A percentile compares a stretch with the other conserved stretches of the same genome.
phyloP scores from a whole-genome alignment of 2,113 vertebrate species.

The Megaceryle torquata region DNA sequence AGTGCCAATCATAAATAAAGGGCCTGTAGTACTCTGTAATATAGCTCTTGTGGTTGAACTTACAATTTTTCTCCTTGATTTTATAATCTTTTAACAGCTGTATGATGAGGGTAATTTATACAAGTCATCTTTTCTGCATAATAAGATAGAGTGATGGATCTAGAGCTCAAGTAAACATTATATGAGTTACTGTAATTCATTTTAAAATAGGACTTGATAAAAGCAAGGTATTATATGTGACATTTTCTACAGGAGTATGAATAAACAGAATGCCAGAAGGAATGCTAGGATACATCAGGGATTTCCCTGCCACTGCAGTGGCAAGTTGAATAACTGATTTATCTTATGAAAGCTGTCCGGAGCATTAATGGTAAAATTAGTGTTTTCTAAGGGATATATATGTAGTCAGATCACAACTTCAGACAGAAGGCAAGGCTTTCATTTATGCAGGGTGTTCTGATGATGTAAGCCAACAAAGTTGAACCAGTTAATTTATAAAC shows the following conservation, averaged over 20 bases:
- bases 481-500: not conserved
- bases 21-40: not conserved
- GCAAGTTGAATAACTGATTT: not conserved
- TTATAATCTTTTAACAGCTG: not conserved
- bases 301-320: not conserved
- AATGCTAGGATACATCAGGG: not conserved
- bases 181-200: not conserved
- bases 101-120: slow-evolving; percentile 20
- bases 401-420: not conserved
- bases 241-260: slow-evolving; percentile 14
- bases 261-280: slow-evolving; percentile 9
- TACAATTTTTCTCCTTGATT: not conserved
- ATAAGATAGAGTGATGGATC: not conserved
- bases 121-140: slow-evolving; percentile 1
- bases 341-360: not conserved
- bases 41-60: not conserved
- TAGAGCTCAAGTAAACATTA: not conserved
- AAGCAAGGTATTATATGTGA: not conserved
- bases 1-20: not conserved
- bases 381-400: not conserved
- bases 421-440: not conserved
- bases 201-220: slow-evolving; percentile 15
- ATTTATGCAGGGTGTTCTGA: not conserved
- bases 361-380: not conserved
- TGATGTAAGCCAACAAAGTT: not conserved